Evolutionary conservation across 2,113 vertebrate species (phyloP).

Genomic region (Gadus macrocephalus): DNA sequence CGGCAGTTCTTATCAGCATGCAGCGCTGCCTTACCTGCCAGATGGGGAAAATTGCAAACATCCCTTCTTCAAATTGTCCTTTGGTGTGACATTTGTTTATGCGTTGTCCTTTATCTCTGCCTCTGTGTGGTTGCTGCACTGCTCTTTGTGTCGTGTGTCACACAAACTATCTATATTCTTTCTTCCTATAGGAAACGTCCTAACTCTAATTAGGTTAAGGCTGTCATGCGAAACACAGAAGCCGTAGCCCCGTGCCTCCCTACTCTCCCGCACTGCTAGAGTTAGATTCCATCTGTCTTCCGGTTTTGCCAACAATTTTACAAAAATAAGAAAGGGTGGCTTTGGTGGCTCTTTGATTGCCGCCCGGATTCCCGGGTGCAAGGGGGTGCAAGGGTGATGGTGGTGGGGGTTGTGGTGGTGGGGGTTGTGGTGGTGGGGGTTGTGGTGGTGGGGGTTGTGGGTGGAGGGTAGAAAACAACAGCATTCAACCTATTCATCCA

Average conservation of each 20-base stretch:
- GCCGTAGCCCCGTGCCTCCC: conserved; percentile 16
- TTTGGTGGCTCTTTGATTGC: conserved; percentile 60
- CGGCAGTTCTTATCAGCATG: conserved; percentile 51
- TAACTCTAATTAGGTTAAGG: no score
- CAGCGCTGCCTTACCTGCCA: conserved; percentile 22
- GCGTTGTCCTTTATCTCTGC: conserved; percentile 30
- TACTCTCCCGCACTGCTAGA: conserved; percentile 7
- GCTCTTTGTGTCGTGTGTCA: conserved; percentile 38
- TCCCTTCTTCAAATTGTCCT: not conserved
- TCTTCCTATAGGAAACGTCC: no score
- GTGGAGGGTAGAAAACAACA: conserved; percentile 40
- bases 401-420: no score
- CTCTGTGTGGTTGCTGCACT: conserved; percentile 45
- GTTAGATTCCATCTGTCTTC: no score
- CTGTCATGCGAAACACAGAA: no score
- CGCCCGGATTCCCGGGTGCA: conserved; percentile 34
- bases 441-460: no score
- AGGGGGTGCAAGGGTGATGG: conserved; percentile 21
- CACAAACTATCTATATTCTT: no score
- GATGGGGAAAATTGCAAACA: not conserved
- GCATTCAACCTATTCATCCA: conserved; percentile 63
- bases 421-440: no score
- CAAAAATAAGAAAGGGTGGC: conserved; percentile 35
- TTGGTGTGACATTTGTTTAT: not conserved
- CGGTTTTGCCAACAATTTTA: conserved; percentile 39